Base-by-base conservation (phyloP, 2,797 vertebrate genomes). In the Microctenopoma stevenorrisi region DNA sequence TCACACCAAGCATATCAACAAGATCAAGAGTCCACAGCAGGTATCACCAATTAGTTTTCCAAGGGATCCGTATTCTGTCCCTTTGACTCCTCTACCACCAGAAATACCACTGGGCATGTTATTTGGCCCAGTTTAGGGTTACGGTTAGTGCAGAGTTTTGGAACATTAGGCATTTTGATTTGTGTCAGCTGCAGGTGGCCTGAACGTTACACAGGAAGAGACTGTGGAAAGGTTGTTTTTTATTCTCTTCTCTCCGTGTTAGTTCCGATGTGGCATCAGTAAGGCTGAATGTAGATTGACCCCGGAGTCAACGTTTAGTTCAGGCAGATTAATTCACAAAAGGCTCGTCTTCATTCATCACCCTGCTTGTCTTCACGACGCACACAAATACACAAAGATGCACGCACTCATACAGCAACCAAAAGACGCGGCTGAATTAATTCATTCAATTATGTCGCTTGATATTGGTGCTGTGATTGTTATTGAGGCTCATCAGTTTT, bases 271-370 rank as follows among this genome's bases (percentile, higher is more conserved):
- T 22, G 4, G 78, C 37, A 48, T 47, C 1, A 8, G 57, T 50
- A 66, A 72, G 60, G 76, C 76, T 72, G 69, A 66, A 49, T 56
- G 59, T 54, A 62, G 70, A 77, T 67, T 7, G 30, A 77, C 69
- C 37, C 62, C 66, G 69, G 63, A 84, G 72, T 63, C 78, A 49
- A 35, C 50, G 9, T 63, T 14, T 22, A 7, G 77, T 75, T 81
- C 68, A 69, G 58, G 54, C 76, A 79, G 72, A 86, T 86, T 80
- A 86, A 63, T 72, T 81, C 11, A 2, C 79, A 80, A 82, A 72
- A 38, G 67, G 60, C 81, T 87, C 85, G 83, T 89, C 74, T 78
- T 78, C 81, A 84, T 89, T 87, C 76, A 82, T 79, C 61, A 28
- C 64, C 40, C 38, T 1, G 38, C 64, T 74, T 47, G 48, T 81